A percentile compares a stretch with the other conserved stretches of the same genome.
Evolutionary conservation across 2,113 vertebrate genomes (phyloP).

Genomic region (Aegypius monachus): DNA sequence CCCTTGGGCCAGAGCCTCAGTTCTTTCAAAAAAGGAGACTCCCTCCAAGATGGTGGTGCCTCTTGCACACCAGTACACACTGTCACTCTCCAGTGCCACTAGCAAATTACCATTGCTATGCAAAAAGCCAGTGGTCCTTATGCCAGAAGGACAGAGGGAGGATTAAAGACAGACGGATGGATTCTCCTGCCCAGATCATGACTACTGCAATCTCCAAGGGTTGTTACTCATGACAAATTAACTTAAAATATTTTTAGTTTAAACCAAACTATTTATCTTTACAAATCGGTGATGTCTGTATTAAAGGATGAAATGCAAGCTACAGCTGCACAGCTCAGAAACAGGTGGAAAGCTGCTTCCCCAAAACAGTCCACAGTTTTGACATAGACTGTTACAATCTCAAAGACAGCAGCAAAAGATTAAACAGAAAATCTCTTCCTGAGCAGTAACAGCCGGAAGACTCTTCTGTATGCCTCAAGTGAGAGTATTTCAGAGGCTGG

Average conservation of each 20-base stretch:
- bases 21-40: background rate
- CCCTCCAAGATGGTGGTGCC: background rate
- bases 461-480: background rate
- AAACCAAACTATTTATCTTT: background rate
- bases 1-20: background rate
- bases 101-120: background rate
- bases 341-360: slow-evolving; percentile 24
- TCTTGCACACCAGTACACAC: background rate
- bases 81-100: background rate
- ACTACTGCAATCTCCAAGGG: background rate
- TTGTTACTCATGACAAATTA: background rate
- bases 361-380: background rate
- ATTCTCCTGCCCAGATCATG: background rate
- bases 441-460: background rate
- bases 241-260: background rate
- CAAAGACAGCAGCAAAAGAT: background rate
- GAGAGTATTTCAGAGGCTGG: background rate
- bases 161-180: background rate
- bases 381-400: background rate
- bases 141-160: background rate
- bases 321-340: background rate
- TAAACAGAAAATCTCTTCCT: background rate
- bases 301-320: background rate
- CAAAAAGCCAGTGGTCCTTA: background rate
- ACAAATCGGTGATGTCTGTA: background rate